Evolutionary conservation across 2,888 invertebrate species (phyloP), one percentile per base, ranked within the genome.

Genomic region (Mactromeris polynyma): DNA sequence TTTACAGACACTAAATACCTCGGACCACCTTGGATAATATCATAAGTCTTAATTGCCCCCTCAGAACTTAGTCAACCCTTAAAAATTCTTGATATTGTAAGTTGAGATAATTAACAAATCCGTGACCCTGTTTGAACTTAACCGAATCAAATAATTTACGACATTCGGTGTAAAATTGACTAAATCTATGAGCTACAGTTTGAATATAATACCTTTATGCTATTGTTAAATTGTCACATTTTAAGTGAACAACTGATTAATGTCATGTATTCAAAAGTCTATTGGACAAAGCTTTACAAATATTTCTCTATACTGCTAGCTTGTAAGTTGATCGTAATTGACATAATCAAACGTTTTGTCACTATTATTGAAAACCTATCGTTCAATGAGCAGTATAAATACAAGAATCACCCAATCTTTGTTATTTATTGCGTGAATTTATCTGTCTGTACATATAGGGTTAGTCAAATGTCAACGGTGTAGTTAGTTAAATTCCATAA

Each of bases 81-180:
- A 69, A 83, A 83, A 73, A 83, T 33, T 26, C 46, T 46, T 83
- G 73, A 73, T 83, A 73, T 69, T 21, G 73, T 83, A 83, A 83
- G 73, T 73, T 83, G 31, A 83, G 69, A 73, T 83, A 73, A 73
- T 73, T 40, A n/a, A 26, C 38, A 0, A 26, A 73, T 46, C 83
- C 83, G 1, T 78, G 86, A 86, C 86, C 86, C 33, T 51, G 86
- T 19, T 33, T 81, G 86, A 86, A 86, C 86, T 80, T 81, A 73
- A 81, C 81, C 81, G 31, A 69, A 46, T 86, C 86, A 33, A 33
- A 86, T 81, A 81, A 86, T 80, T 86, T 86, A 81, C 81, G 81
- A 86, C 81, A 9, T 17, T 36, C 58, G 19, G 73, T 85, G 83
- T 73, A 33, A 36, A 83, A 83, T 83, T 73, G 73, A 58, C 73